phyloP scores from a whole-genome alignment of 1,140 invertebrate species.

The Mycetomoellerius zeteki region DNA sequence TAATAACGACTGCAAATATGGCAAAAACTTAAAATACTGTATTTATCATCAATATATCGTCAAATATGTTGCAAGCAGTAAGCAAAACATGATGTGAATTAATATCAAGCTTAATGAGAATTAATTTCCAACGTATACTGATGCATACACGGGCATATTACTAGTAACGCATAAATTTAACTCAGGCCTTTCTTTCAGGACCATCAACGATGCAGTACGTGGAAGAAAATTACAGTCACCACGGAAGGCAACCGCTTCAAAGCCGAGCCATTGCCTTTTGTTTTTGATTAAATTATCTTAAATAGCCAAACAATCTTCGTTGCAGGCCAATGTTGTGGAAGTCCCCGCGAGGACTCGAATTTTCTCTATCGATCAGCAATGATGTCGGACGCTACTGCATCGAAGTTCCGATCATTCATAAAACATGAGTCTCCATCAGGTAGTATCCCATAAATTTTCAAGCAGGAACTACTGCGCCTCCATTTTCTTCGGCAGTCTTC shows the following conservation, averaged over 20 bases:
- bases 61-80: background rate
- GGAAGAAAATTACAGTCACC: background rate
- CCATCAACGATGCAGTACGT: background rate
- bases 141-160: background rate
- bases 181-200: background rate
- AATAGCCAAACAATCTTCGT: constrained; percentile 67
- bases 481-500: constrained; percentile 75
- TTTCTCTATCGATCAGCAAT: constrained; percentile 68
- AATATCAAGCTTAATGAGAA: background rate
- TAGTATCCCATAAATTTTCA: constrained; percentile 82
- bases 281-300: constrained; percentile 75
- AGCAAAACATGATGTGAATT: background rate
- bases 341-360: constrained; percentile 56
- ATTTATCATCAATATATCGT: constrained; percentile 12
- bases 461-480: constrained; percentile 73
- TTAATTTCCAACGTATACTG: constrained; percentile 21
- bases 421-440: constrained; percentile 84
- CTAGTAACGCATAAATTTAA: constrained; percentile 30
- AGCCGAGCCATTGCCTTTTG: constrained; percentile 32
- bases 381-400: constrained; percentile 73
- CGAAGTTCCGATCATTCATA: constrained; percentile 82
- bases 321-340: constrained; percentile 54
- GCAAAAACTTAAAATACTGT: constrained; percentile 29
- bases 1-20: constrained; percentile 31
- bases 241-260: background rate